Percentiles rank a stretch among this genome's conserved stretches.
phyloP scores from a whole-genome alignment of 1,140 invertebrate species.

The Coelopa frigida region DNA sequence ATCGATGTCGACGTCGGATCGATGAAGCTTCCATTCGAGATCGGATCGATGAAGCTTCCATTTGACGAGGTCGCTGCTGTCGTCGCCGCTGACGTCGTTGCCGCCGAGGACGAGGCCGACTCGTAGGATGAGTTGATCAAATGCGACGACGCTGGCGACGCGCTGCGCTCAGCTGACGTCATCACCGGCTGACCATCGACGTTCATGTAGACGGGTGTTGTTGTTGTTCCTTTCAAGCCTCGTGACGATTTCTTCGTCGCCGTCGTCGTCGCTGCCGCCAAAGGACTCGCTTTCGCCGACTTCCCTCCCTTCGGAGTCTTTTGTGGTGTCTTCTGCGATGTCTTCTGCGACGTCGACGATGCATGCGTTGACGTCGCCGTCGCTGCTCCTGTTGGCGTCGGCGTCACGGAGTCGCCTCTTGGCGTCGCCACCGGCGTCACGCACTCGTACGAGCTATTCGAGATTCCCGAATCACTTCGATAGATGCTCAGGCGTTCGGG shows the following conservation, averaged over 20 bases:
- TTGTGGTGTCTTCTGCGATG: slow-evolving; percentile 8
- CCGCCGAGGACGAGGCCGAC: slow-evolving; percentile 22
- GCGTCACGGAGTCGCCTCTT: no score
- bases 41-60: slow-evolving; percentile 20
- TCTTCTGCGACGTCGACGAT: background rate
- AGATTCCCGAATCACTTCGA: slow-evolving; percentile 44
- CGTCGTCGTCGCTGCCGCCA: background rate
- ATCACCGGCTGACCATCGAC: slow-evolving; percentile 21
- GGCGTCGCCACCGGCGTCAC: slow-evolving; percentile 20
- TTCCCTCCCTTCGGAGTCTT: slow-evolving; percentile 9
- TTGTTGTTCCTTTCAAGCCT: slow-evolving; percentile 7
- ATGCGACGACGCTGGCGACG: slow-evolving; percentile 12
- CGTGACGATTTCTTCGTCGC: slow-evolving; percentile 10
- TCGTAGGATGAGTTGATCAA: slow-evolving; percentile 29
- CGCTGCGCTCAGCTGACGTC: slow-evolving; percentile 13
- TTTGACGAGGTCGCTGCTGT: no score
- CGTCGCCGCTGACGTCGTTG: slow-evolving; percentile 7
- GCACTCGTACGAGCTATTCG: slow-evolving; percentile 42
- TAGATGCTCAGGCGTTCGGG: slow-evolving; percentile 40
- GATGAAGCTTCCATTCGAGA: background rate
- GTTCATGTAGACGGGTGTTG: slow-evolving; percentile 27
- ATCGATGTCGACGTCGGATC: no score
- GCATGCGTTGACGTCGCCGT: slow-evolving; percentile 9
- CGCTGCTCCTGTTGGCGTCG: slow-evolving; percentile 4
- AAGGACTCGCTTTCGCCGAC: slow-evolving; percentile 4